Conservation (phyloP, 1,140 invertebrate species). For the Mesaphorura yosii region DNA sequence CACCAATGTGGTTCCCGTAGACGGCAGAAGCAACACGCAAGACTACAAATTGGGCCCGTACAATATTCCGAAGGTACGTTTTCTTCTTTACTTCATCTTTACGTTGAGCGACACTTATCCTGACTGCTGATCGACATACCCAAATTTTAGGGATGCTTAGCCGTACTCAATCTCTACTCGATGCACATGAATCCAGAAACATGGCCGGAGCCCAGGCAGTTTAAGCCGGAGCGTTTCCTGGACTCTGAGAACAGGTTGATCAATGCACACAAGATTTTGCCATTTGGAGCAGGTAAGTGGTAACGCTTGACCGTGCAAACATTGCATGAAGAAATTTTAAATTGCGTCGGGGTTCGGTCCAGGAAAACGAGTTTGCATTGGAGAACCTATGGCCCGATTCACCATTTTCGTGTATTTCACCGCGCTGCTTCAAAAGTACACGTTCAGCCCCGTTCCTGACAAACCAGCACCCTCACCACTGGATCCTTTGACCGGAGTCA, state of each 20-base stretch:
- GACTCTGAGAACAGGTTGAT: neutral
- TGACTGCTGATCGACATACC: too few species aligned
- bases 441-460: neutral
- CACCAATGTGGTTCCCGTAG: conserved; percentile 38
- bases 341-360: neutral
- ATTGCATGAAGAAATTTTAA: neutral
- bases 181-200: neutral
- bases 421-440: conserved; percentile 9
- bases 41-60: neutral
- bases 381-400: conserved; percentile 2
- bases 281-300: conserved; percentile 7
- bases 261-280: conserved; percentile 8
- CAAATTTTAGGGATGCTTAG: neutral
- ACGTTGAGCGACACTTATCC: too few species aligned
- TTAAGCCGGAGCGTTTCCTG: neutral
- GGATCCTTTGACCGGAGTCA: conserved; percentile 2
- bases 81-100: too few species aligned
- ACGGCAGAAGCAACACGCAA: conserved; percentile 37
- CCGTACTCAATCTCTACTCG: neutral
- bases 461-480: neutral
- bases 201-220: neutral
- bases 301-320: neutral
- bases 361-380: conserved; percentile 6
- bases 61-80: neutral
- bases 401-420: conserved; percentile 4